Base-by-base conservation (phyloP, 2,113 vertebrate genomes). In the Notarius quadriscutis region DNA sequence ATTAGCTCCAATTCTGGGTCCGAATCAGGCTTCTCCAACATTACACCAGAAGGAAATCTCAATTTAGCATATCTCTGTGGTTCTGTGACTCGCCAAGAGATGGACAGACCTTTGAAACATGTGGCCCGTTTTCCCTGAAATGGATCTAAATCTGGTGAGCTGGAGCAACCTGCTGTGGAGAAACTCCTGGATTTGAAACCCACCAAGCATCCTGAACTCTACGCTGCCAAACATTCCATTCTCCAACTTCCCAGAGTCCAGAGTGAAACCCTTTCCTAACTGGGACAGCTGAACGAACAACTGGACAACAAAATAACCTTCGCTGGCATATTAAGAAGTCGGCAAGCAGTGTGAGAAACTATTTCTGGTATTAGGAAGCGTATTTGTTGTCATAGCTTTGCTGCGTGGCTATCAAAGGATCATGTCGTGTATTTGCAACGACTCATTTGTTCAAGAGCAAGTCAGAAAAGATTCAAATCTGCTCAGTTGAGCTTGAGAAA, bases 201-300 rank as follows among this genome's bases (percentile, higher is more conserved):
- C 55, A 60, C 86, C 57, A 74, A 41, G 30, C 55, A 74, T 82
- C 78, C 81, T 77, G 71, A 82, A 77, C 27, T 11, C 11, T n/a
- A 62, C 27, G 30, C 41, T 81, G 53, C 78, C 80, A 83, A 77
- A 77, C 41, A 25, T 51, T 81, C 50, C 57, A 50, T 67, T 67
- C 84, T 20, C 3, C 25, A 55, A 65, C 14, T 79, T 86, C 84
- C 75, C 74, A 53, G 57, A 63, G 67, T 58, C n/a, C 55, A 34
- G 65, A 58, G 60, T 48, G 53, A 48, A 81, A 30, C n/a, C 15
- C 84, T 86, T 65, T 53, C 30, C 4, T 27, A 74, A 85, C 41
- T 15, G 60, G 58, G 72, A 74, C 85, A 89, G 83, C 82, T 87
- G 80, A 86, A 71, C 48, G 71, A 86, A 86, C 72, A 58, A 86